Base-by-base conservation (phyloP, 1,140 invertebrate species). In the Nomia melanderi region DNA sequence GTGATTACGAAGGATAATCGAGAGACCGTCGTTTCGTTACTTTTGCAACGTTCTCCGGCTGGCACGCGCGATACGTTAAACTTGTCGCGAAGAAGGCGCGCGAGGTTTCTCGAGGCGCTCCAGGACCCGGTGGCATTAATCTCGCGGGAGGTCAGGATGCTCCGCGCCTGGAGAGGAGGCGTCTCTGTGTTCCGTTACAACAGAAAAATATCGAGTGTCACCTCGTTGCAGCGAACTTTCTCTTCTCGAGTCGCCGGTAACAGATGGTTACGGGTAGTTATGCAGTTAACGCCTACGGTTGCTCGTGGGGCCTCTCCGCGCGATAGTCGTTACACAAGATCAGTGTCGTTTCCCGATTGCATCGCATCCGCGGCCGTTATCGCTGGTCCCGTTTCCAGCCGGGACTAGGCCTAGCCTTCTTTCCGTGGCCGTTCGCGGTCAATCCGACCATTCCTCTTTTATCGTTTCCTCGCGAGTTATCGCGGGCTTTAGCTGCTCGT, bases 301-400 rank as follows among this genome's bases (percentile, higher is more conserved):
- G 20, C n/a, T 54, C 57, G 63, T 25, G 2, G 41, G 20, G 41
- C 14, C 41, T 53, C 66, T 64, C 70, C 50, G 41, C 33, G n/a
- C 77, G 81, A 82, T 83, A 78, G 82, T 63, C 31, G 64, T 83
- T 83, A 78, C 81, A 78, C 79, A 83, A 83, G 74, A 83, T 83
- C 79, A 73, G 41, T 78, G 63, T 73, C 62, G 65, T 57, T 57
- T 27, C 56, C 29, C 44, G 64, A 83, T 73, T 78, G 78, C 44
- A 27, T 50, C 59, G 36, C 50, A 65, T 31, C 47, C 23, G 25
- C 29, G 33, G 31, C 41, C 33, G 17, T 64, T 53, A 39, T 64
- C 47, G 53, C 41, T 20, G 63, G 39, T 50, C 20, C 47, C 63
- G n/a, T 54, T 63, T 31, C 17, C 47, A 50, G 47, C 47, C n/a